These are phyloP conservation scores for Anorthoa munda DNA, from an alignment of 2,888 invertebrate genomes.

Conservation along the genomic window DNA sequence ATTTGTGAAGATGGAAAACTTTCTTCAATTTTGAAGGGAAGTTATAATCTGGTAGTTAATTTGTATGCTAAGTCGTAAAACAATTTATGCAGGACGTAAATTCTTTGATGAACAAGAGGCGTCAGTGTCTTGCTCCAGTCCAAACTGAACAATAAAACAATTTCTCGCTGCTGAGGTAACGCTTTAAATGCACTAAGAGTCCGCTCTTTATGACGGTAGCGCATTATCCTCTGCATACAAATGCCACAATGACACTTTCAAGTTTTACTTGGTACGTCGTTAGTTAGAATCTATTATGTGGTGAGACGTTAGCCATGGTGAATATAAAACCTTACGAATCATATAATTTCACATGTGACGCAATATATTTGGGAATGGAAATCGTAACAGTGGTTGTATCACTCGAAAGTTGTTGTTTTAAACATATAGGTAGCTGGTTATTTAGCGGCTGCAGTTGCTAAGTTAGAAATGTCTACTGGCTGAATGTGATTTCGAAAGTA, in stretches of 20 bases:
- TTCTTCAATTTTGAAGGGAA: conserved; percentile 32
- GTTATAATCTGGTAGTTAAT: conserved; percentile 23
- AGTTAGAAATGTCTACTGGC: conserved; percentile 35
- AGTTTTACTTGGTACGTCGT: conserved; percentile 78
- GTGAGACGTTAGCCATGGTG: conserved; percentile 60
- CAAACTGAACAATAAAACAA: conserved; percentile 77
- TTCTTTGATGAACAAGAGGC: conserved; percentile 55
- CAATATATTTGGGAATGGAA: conserved; percentile 56
- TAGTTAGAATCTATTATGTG: conserved; percentile 73
- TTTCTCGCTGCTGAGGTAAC: conserved; percentile 72
- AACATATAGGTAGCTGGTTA: conserved; percentile 16
- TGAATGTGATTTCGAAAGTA: conserved; percentile 37
- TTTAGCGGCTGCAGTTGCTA: conserved; percentile 18
- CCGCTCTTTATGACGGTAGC: conserved; percentile 80
- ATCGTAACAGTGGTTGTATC: conserved; percentile 50
- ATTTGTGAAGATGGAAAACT: conserved; percentile 27
- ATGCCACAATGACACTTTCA: conserved; percentile 82
- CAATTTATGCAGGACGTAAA: conserved; percentile 55
- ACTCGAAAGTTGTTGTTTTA: conserved; percentile 46
- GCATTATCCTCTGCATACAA: conserved; percentile 82
- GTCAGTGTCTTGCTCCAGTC: conserved; percentile 38
- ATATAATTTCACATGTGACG: conserved; percentile 55
- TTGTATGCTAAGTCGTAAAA: conserved; percentile 43
- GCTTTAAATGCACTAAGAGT: conserved; percentile 83
- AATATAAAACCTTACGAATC: conserved; percentile 55